Conservation (phyloP, 2,113 vertebrate species). For the Terrapene triunguis region DNA sequence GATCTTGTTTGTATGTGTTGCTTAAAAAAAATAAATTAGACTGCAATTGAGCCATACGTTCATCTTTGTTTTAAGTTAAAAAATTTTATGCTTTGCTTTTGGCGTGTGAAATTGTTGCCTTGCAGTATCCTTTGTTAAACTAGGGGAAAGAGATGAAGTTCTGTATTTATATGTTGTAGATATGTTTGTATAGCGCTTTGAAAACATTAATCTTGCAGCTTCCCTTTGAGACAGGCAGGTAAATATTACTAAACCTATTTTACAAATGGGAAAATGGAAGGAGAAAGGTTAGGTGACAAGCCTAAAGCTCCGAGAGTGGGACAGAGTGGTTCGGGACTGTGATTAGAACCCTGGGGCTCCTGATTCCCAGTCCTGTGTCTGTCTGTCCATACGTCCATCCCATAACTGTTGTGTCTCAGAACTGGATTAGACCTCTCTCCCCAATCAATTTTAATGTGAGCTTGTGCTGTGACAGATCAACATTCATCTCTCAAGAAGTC, state of each 20-base stretch:
- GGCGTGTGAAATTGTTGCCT: slow-evolving; percentile 41
- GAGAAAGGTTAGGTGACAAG: background rate
- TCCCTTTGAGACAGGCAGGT: accelerated
- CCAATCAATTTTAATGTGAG: background rate
- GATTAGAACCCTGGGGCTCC: background rate
- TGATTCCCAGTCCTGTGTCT: background rate
- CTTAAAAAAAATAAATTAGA: slow-evolving; percentile 49
- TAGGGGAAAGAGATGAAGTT: background rate
- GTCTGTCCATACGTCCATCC: background rate
- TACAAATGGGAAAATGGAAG: background rate
- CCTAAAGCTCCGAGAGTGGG: background rate
- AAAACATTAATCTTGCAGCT: background rate
- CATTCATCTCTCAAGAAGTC: background rate
- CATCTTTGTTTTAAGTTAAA: slow-evolving; percentile 55
- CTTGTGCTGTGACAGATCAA: background rate
- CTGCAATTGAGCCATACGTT: slow-evolving; percentile 10
- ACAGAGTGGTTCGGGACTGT: background rate
- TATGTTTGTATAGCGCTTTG: background rate
- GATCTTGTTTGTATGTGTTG: slow-evolving; percentile 7
- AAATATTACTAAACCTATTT: background rate
- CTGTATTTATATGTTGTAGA: background rate
- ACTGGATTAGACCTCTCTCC: background rate
- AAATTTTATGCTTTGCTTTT: slow-evolving; percentile 51
- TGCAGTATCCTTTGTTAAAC: slow-evolving; percentile 47
- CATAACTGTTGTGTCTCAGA: background rate